These are phyloP conservation scores for Drosophila sturtevanti DNA, from an alignment of 1,140 invertebrate species.

Conservation along the genomic window DNA sequence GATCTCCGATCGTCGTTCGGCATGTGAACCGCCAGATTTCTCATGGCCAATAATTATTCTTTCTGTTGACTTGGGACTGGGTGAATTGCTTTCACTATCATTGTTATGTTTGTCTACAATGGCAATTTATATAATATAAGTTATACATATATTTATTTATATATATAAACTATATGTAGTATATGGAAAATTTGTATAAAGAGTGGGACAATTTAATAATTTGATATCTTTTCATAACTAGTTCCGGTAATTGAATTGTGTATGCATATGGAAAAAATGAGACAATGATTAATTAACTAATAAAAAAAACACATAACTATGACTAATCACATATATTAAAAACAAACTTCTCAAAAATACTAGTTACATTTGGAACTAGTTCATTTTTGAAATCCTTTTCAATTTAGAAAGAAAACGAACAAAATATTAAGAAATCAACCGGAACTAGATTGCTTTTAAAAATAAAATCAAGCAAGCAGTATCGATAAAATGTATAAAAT, in stretches of 20 bases:
- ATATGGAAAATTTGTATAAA: no score
- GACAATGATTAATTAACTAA: not conserved
- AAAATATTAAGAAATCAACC: not conserved
- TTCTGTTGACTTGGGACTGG: conserved; percentile 84
- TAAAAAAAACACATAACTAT: no score
- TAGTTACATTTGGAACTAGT: not conserved
- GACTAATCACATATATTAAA: not conserved
- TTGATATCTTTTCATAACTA: no score
- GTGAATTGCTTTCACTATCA: conserved; percentile 59
- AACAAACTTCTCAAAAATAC: not conserved
- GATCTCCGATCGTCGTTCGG: conserved; percentile 84
- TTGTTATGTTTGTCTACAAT: conserved; percentile 60
- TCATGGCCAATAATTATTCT: conserved; percentile 92
- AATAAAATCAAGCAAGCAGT: no score
- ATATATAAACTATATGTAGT: no score
- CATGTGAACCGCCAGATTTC: conserved; percentile 83
- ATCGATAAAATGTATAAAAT: not conserved
- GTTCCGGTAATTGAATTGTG: no score
- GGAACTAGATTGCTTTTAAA: no score
- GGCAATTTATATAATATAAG: not conserved
- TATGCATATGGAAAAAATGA: not conserved
- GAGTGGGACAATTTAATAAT: no score
- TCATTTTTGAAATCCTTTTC: not conserved
- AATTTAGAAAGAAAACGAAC: not conserved
- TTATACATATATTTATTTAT: no score